A percentile compares a stretch with the other conserved stretches of the same genome.
phyloP scores from a whole-genome alignment of 1,140 invertebrate genomes.

The Drosophila bocki region DNA sequence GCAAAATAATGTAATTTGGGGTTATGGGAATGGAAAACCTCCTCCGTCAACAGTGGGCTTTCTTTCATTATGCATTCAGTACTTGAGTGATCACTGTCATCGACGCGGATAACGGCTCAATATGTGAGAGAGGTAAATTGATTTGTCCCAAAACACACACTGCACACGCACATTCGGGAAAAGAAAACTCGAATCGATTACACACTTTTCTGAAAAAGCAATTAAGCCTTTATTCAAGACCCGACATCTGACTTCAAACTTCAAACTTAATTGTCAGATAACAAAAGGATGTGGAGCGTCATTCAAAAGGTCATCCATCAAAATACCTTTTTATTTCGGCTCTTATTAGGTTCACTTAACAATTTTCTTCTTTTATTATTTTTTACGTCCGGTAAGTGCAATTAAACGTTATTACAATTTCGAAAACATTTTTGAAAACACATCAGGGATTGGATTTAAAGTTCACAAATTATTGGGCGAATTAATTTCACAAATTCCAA shows the following conservation, averaged over 20 bases:
- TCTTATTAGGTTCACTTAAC: conserved; percentile 11
- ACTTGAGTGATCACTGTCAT: conserved; percentile 43
- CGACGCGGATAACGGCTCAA: conserved; percentile 24
- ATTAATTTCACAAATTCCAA: not conserved
- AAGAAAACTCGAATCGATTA: conserved; percentile 31
- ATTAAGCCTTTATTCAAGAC: conserved; percentile 47
- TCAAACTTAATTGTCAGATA: conserved; percentile 21
- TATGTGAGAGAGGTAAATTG: conserved; percentile 44
- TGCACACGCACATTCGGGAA: conserved; percentile 1
- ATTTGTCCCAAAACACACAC: conserved; percentile 34
- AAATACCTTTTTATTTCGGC: conserved; percentile 19
- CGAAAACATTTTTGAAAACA: not conserved
- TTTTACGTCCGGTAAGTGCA: conserved; percentile 1
- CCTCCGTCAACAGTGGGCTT: conserved; percentile 25
- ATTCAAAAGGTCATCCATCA: conserved; percentile 25
- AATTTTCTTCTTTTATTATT: not conserved
- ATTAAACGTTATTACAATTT: conserved; percentile 2
- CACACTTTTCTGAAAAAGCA: conserved; percentile 43
- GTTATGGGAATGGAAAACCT: conserved; percentile 17
- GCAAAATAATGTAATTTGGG: conserved; percentile 30
- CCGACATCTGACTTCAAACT: not conserved
- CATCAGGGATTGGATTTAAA: conserved; percentile 9
- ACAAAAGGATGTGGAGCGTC: conserved; percentile 35
- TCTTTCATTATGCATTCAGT: conserved; percentile 49
- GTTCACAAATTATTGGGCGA: not conserved